Evolutionary conservation across 2,113 vertebrate species (phyloP).

Genomic region (Polypterus senegalus): DNA sequence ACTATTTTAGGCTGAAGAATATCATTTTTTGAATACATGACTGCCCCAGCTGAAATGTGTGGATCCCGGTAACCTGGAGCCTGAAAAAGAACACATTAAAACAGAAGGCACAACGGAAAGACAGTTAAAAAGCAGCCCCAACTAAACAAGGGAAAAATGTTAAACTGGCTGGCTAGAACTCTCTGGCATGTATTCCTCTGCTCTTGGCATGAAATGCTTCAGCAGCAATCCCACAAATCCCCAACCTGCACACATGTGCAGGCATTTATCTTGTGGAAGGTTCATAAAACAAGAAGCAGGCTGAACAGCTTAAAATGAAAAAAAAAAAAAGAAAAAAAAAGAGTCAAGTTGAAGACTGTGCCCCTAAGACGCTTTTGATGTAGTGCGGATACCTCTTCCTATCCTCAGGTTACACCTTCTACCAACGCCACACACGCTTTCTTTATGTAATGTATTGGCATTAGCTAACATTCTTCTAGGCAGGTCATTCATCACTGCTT

Average conservation of each 20-base stretch:
- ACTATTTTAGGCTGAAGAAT: too few relatives aligned
- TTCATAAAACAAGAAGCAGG: slow-evolving; percentile 1
- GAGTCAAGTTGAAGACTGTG: slow-evolving; percentile 5
- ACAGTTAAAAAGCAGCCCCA: too few relatives aligned
- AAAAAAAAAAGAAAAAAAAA: slow-evolving; percentile 10
- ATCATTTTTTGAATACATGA: too few relatives aligned
- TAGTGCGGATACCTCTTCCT: slow-evolving; percentile 1
- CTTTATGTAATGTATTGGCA: slow-evolving; percentile 12
- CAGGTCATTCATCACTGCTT: slow-evolving; percentile 8
- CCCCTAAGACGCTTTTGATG: slow-evolving; percentile 15
- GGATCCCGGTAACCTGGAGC: too few relatives aligned
- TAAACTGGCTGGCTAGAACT: background rate
- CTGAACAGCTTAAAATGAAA: slow-evolving; percentile 1
- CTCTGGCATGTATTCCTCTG: background rate
- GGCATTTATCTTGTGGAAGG: slow-evolving; percentile 18
- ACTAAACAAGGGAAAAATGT: background rate
- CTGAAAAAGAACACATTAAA: too few relatives aligned
- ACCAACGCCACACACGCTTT: slow-evolving; percentile 6
- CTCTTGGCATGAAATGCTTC: background rate
- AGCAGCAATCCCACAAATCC: slow-evolving; percentile 2
- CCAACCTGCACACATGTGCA: slow-evolving; percentile 13
- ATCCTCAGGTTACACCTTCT: slow-evolving; percentile 1
- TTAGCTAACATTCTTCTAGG: slow-evolving; percentile 11
- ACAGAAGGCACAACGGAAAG: too few relatives aligned
- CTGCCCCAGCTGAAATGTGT: too few relatives aligned